Base-by-base conservation (phyloP, 2,888 invertebrate species). In the Aphrophora alni region DNA sequence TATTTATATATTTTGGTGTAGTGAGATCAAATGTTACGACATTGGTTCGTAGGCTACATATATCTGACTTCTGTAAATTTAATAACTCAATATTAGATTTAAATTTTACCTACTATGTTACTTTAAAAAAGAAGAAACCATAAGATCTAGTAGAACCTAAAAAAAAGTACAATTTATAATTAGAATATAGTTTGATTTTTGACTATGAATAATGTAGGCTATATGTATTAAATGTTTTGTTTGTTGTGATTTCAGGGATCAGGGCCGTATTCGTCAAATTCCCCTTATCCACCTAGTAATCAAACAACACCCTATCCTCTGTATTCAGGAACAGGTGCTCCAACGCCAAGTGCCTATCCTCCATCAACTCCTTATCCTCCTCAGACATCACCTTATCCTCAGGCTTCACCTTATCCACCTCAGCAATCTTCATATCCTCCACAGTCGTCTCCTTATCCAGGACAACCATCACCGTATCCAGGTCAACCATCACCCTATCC, bases 361-460 rank as follows among this genome's bases (percentile, higher is more conserved):
- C 81, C 84, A 59, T 80, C 83, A 71, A 86, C 75, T 78, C 75
- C 82, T 84, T 89, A 89, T 85, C 89, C 89, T 27, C 84, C 83
- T 72, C 85, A 87, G 27, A 83, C n/a, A n/a, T n/a, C 82, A 70
- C 80, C 75, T 33, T 72, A 80, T 17, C 84, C 84, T 17, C 82
- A 85, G 8, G 85, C 86, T 75, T 75, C 44, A 14, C 89, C 89
- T 25, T 84, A 83, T 75, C 84, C 84, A 14, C 82, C 85, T 7
- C 85, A 87, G 27, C 84, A n/a, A n/a, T n/a, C 82, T 72, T 80
- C 75, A 28, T 72, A 80, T 17, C 82, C 27, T 27, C 51, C 86
- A 25, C 51, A 72, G 12, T 76, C 75, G 25, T 59, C n/a, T n/a
- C n/a, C n/a, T n/a, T n/a, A n/a, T n/a, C n/a, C 33, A 8, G 33